Conservation (phyloP, 2,797 vertebrate species). For the Sternotherus odoratus region DNA sequence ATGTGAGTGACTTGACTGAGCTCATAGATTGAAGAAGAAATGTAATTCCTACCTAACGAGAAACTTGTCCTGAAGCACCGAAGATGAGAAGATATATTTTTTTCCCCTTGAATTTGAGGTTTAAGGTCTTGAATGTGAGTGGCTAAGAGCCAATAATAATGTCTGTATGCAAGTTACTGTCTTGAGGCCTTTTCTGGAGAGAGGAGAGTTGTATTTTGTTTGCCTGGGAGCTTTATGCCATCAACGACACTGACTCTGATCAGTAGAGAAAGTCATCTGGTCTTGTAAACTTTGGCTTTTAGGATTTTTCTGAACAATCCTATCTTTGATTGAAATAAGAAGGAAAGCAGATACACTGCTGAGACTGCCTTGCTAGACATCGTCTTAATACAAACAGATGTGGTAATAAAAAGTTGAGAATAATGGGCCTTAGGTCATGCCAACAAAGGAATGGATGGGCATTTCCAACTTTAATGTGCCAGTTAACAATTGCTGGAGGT, state of each 20-base stretch:
- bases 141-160: not conserved
- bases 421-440: not conserved
- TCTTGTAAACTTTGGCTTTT: conserved; percentile 36
- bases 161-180: not conserved
- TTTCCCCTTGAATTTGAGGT: not conserved
- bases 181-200: not conserved
- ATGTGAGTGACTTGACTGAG: not conserved
- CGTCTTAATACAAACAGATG: conserved; percentile 18
- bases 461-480: not conserved
- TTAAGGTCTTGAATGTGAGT: not conserved
- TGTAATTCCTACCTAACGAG: not conserved
- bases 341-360: conserved; percentile 45
- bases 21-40: not conserved
- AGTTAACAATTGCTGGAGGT: not conserved
- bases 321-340: conserved; percentile 52
- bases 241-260: not conserved
- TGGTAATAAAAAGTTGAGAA: conserved; percentile 36
- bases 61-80: not conserved
- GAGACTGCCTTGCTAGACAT: conserved; percentile 34
- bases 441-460: not conserved
- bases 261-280: conserved; percentile 4
- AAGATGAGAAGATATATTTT: not conserved
- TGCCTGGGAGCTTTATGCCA: not conserved
- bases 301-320: conserved; percentile 47
- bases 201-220: not conserved